Conservation (phyloP, 2,113 vertebrate genomes). For the Morone chrysops region DNA sequence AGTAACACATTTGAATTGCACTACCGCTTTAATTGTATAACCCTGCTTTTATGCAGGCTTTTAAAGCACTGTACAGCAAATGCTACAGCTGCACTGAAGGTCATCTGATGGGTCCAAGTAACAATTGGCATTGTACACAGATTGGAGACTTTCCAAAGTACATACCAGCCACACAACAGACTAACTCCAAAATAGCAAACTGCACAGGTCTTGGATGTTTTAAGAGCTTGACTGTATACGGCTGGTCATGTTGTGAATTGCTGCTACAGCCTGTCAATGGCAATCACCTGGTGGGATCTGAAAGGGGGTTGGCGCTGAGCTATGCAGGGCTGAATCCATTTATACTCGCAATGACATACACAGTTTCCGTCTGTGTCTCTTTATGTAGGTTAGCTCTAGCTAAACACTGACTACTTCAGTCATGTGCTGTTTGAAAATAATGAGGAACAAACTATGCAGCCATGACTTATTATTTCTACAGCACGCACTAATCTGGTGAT, state of each 20-base stretch:
- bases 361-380: conserved; percentile 46
- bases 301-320: conserved; percentile 16
- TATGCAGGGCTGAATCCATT: conserved; percentile 56
- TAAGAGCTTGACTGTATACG: conserved; percentile 41
- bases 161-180: conserved; percentile 77
- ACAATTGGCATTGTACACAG: conserved; percentile 77
- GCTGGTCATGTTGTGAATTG: conserved; percentile 57
- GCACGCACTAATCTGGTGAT: conserved; percentile 39
- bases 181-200: conserved; percentile 80
- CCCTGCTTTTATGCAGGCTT: conserved; percentile 30
- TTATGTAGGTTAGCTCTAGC: conserved; percentile 26
- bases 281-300: conserved; percentile 66
- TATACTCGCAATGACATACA: conserved; percentile 60
- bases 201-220: conserved; percentile 68
- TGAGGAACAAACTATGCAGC: conserved; percentile 57
- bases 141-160: conserved; percentile 66
- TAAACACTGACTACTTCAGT: conserved; percentile 33
- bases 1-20: conserved; percentile 12
- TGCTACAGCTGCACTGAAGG: conserved; percentile 78
- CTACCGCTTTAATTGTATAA: conserved; percentile 3
- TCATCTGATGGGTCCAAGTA: conserved; percentile 57
- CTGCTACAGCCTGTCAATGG: conserved; percentile 52
- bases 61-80: conserved; percentile 23
- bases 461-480: conserved; percentile 44
- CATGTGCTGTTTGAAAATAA: conserved; percentile 52